phyloP scores from a whole-genome alignment of 1,140 invertebrate species.

The Littorina saxatilis region DNA sequence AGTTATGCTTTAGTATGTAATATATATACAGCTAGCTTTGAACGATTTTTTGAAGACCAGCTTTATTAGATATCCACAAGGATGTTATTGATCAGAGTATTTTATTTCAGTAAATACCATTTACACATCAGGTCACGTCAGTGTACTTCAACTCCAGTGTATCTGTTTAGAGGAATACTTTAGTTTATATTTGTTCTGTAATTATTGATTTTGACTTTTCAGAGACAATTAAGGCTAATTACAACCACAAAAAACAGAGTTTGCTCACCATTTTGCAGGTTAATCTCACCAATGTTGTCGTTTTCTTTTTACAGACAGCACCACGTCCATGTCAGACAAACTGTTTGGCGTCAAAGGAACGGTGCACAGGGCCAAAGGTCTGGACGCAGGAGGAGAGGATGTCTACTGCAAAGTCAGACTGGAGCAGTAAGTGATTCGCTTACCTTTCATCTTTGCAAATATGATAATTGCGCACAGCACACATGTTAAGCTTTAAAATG shows the following conservation, averaged over 20 bases:
- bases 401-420: constrained; percentile 61
- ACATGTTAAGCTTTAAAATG: no score
- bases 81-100: not conserved
- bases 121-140: no score
- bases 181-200: no score
- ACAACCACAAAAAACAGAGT: no score
- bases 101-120: no score
- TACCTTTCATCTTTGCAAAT: not conserved
- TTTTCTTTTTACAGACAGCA: constrained; percentile 50
- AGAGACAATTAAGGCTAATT: no score
- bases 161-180: no score
- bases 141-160: no score
- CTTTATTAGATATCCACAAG: not conserved
- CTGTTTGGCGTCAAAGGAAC: constrained; percentile 52
- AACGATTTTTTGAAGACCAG: not conserved
- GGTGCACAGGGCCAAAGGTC: constrained; percentile 43
- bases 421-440: constrained; percentile 51
- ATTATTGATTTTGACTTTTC: no score
- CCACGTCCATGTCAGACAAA: constrained; percentile 45
- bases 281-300: no score
- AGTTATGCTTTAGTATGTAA: not conserved
- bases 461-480: no score
- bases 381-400: constrained; percentile 33
- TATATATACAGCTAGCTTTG: not conserved
- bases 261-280: no score